Conservation (phyloP, 2,797 vertebrate species). For the Sciurus carolinensis region DNA sequence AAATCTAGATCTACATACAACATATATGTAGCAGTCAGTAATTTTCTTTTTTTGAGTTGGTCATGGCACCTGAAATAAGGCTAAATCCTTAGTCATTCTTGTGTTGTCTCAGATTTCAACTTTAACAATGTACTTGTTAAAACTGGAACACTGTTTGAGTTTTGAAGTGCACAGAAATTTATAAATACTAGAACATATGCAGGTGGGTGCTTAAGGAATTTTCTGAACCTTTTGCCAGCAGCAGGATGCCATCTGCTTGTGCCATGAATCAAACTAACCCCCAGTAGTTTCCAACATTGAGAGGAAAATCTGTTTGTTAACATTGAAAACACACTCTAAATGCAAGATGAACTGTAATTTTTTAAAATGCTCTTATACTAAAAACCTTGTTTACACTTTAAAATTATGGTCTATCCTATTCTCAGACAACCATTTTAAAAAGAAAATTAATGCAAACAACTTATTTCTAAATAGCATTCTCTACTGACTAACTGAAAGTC, state of each 20-base stretch:
- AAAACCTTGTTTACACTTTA: constrained; percentile 67
- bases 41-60: background rate
- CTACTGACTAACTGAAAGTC: constrained; percentile 38
- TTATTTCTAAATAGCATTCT: constrained; percentile 57
- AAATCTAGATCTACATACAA: background rate
- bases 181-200: constrained; percentile 71
- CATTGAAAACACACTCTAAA: constrained; percentile 74
- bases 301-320: constrained; percentile 78
- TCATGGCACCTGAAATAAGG: constrained; percentile 50
- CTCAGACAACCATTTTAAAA: constrained; percentile 51
- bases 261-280: constrained; percentile 74
- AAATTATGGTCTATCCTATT: constrained; percentile 60
- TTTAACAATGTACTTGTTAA: constrained; percentile 67
- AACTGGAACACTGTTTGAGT: constrained; percentile 49
- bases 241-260: constrained; percentile 76
- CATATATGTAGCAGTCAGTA: background rate
- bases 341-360: constrained; percentile 74
- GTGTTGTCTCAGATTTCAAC: constrained; percentile 26
- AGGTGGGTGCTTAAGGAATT: constrained; percentile 77
- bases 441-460: constrained; percentile 40
- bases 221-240: constrained; percentile 74
- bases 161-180: constrained; percentile 68
- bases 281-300: constrained; percentile 68
- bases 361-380: constrained; percentile 62
- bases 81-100: constrained; percentile 13